A percentile compares a stretch with the other conserved stretches of the same genome.
Evolutionary conservation across 2,888 invertebrate genomes (phyloP).

Genomic region (Diaphora mendica): DNA sequence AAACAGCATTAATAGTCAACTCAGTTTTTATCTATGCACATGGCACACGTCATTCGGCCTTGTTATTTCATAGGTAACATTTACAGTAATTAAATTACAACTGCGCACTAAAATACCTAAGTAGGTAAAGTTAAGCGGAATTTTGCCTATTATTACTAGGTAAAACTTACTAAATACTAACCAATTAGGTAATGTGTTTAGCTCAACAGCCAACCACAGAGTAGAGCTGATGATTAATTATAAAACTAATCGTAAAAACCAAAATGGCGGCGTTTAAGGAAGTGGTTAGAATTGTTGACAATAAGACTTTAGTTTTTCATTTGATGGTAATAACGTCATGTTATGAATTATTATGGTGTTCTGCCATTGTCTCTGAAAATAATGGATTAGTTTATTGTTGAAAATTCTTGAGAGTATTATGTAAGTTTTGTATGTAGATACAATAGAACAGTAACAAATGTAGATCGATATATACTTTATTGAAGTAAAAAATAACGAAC

Average conservation of each 20-base stretch:
- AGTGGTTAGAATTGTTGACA: constrained; percentile 34
- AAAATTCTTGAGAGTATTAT: constrained; percentile 20
- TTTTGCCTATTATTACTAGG: constrained; percentile 48
- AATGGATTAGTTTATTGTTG: constrained; percentile 43
- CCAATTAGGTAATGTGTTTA: constrained; percentile 47
- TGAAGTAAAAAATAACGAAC: constrained; percentile 10
- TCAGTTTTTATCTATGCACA: constrained; percentile 19
- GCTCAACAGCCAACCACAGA: constrained; percentile 47
- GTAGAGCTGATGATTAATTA: constrained; percentile 48
- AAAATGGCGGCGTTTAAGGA: constrained; percentile 55
- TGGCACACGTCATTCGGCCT: constrained; percentile 22
- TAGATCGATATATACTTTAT: constrained; percentile 5
- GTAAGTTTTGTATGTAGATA: constrained; percentile 11
- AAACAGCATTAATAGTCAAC: constrained; percentile 8
- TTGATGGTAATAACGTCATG: constrained; percentile 41
- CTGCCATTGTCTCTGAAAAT: constrained; percentile 43
- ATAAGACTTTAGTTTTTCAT: constrained; percentile 48
- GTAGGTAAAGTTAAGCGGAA: constrained; percentile 32
- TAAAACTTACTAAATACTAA: constrained; percentile 41
- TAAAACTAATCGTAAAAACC: constrained; percentile 28
- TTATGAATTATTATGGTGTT: constrained; percentile 33
- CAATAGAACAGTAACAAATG: constrained; percentile 14
- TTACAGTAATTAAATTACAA: constrained; percentile 22
- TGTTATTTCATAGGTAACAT: constrained; percentile 27
- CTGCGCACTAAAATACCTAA: constrained; percentile 25